Evolutionary conservation across 2,113 vertebrate genomes (phyloP).

Genomic region (Mastomys coucha): DNA sequence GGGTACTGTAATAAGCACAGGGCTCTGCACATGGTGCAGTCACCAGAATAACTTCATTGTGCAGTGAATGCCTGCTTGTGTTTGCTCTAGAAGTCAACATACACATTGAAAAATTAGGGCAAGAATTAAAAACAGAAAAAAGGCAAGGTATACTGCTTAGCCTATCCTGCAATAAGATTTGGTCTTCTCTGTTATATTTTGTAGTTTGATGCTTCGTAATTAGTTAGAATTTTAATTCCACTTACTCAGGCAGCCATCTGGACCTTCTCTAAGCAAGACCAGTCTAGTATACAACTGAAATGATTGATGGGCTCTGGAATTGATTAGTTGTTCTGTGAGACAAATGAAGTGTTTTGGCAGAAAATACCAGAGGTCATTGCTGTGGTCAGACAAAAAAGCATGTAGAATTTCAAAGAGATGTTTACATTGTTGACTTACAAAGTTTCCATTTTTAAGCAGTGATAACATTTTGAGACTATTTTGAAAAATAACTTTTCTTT

Average conservation of each 20-base stretch:
- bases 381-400: slow-evolving; percentile 89
- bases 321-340: slow-evolving; percentile 97
- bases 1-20: neutral
- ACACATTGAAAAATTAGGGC: slow-evolving; percentile 44
- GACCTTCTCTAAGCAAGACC: slow-evolving; percentile 84
- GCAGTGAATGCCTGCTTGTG: neutral
- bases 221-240: slow-evolving; percentile 93
- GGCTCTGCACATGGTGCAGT: slow-evolving; percentile 36
- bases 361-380: slow-evolving; percentile 93
- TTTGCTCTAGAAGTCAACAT: neutral
- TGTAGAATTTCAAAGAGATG: slow-evolving; percentile 89
- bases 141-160: neutral
- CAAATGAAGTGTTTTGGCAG: slow-evolving; percentile 96
- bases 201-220: slow-evolving; percentile 87
- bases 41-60: neutral
- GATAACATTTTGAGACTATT: slow-evolving; percentile 69
- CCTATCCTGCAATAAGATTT: slow-evolving; percentile 64
- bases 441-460: slow-evolving; percentile 71
- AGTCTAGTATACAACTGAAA: slow-evolving; percentile 85
- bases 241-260: slow-evolving; percentile 89
- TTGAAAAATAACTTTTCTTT: slow-evolving; percentile 44
- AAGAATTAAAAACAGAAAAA: slow-evolving; percentile 60
- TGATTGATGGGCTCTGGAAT: slow-evolving; percentile 97
- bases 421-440: slow-evolving; percentile 83
- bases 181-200: slow-evolving; percentile 85